phyloP scores from a whole-genome alignment of 2,888 invertebrate genomes.

The Zhengitettix transpicula region DNA sequence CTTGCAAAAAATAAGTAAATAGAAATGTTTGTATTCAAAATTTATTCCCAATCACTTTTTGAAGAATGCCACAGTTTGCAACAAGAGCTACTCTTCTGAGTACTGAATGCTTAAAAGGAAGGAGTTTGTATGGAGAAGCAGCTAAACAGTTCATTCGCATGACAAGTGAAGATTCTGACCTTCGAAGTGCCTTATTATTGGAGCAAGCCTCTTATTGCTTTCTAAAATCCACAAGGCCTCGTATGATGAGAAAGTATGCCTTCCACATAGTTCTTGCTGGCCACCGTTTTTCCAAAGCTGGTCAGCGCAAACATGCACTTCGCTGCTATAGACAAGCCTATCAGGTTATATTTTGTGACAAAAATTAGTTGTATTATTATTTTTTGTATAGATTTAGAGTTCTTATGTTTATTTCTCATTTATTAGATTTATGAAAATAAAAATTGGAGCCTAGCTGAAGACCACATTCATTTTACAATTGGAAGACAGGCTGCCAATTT shows the following conservation, averaged over 20 bases:
- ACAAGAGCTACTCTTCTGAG: slow-evolving; percentile 81
- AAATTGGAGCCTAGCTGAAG: slow-evolving; percentile 84
- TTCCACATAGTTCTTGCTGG: slow-evolving; percentile 95
- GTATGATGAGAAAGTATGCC: slow-evolving; percentile 81
- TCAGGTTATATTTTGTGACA: slow-evolving; percentile 39
- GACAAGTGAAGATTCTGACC: slow-evolving; percentile 94
- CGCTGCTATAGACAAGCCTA: slow-evolving; percentile 84
- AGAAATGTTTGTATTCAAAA: too few species aligned
- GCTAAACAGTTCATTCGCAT: slow-evolving; percentile 86
- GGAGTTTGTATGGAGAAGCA: slow-evolving; percentile 74
- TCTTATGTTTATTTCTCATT: slow-evolving; percentile 5
- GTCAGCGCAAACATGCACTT: slow-evolving; percentile 80
- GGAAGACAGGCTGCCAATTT: slow-evolving; percentile 77
- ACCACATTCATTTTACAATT: slow-evolving; percentile 89
- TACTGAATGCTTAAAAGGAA: slow-evolving; percentile 67
- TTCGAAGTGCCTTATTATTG: slow-evolving; percentile 79
- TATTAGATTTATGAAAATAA: slow-evolving; percentile 52
- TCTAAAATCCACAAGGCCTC: slow-evolving; percentile 43
- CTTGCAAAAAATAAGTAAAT: too few species aligned
- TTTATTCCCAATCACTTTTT: too few species aligned
- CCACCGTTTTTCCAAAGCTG: slow-evolving; percentile 84
- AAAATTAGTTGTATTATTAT: neutral
- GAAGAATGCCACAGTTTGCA: slow-evolving; percentile 77
- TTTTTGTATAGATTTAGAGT: neutral
- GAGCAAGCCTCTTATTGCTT: slow-evolving; percentile 94